Conservation (phyloP, 2,888 invertebrate species). For the Drosophila leonis region DNA sequence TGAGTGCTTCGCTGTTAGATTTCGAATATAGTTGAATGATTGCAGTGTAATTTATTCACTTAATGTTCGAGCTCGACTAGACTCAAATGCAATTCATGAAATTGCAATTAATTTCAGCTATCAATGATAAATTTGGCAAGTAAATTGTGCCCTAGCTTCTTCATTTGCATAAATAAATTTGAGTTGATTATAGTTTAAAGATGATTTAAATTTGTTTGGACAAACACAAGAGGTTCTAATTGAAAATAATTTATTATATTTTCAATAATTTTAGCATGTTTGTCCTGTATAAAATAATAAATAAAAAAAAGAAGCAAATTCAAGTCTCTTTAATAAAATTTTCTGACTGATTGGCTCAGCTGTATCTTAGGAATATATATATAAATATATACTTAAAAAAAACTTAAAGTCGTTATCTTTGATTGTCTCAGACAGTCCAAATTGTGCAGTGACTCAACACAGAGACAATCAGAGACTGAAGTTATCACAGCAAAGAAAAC, state of each 20-base stretch:
- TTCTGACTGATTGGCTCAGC: not conserved
- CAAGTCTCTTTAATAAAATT: not conserved
- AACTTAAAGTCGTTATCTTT: not conserved
- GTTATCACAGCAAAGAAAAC: slow-evolving; percentile 41
- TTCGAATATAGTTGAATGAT: slow-evolving; percentile 41
- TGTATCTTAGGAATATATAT: not conserved
- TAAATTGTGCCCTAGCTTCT: not conserved
- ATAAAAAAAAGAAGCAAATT: not conserved
- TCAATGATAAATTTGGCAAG: not conserved
- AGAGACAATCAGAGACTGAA: slow-evolving; percentile 58
- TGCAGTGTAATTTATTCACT: slow-evolving; percentile 36
- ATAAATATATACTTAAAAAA: not conserved
- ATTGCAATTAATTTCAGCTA: slow-evolving; percentile 12
- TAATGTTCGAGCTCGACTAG: slow-evolving; percentile 2
- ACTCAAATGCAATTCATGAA: slow-evolving; percentile 14
- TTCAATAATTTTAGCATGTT: not conserved
- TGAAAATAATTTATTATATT: not conserved
- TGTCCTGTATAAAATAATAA: too few species aligned
- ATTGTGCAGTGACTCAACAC: slow-evolving; percentile 45
- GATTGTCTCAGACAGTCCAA: slow-evolving; percentile 18
- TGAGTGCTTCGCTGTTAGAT: slow-evolving; percentile 3
- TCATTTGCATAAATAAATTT: not conserved
- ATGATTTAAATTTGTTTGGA: not conserved
- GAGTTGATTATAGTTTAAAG: not conserved
- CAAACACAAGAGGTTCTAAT: not conserved